phyloP scores from a whole-genome alignment of 2,888 invertebrate species.

The Diarsia rubi region DNA sequence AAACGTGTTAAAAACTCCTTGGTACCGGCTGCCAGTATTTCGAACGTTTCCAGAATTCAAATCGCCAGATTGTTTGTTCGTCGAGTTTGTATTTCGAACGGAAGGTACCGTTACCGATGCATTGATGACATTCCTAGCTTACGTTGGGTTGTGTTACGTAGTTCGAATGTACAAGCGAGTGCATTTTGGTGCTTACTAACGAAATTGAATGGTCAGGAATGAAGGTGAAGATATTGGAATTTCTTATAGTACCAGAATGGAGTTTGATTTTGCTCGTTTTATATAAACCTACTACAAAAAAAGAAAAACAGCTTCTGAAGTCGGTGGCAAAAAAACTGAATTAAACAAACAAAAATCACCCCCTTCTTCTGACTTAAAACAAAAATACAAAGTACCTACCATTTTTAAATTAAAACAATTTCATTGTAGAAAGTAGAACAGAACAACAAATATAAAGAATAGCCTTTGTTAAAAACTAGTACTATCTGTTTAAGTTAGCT shows the following conservation, averaged over 20 bases:
- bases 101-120: slow-evolving; percentile 29
- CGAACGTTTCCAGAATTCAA: slow-evolving; percentile 49
- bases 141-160: slow-evolving; percentile 43
- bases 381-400: background rate
- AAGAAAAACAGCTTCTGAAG: no score
- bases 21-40: slow-evolving; percentile 45
- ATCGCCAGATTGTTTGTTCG: slow-evolving; percentile 49
- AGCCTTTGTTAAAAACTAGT: slow-evolving; percentile 38
- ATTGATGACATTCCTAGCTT: slow-evolving; percentile 55
- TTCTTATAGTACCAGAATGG: background rate
- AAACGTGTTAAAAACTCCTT: slow-evolving; percentile 2
- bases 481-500: slow-evolving; percentile 35
- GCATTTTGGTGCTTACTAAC: slow-evolving; percentile 6
- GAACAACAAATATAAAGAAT: slow-evolving; percentile 24
- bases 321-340: no score
- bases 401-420: background rate
- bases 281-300: no score
- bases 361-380: no score
- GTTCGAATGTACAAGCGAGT: background rate
- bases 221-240: background rate
- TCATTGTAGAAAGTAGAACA: background rate
- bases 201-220: background rate
- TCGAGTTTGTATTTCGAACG: slow-evolving; percentile 50
- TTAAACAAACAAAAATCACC: no score
- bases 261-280: background rate